Evolutionary conservation across 2,888 invertebrate genomes (phyloP), one percentile per base, ranked within the genome.

Genomic region (Scelioninae gen. 1): DNA sequence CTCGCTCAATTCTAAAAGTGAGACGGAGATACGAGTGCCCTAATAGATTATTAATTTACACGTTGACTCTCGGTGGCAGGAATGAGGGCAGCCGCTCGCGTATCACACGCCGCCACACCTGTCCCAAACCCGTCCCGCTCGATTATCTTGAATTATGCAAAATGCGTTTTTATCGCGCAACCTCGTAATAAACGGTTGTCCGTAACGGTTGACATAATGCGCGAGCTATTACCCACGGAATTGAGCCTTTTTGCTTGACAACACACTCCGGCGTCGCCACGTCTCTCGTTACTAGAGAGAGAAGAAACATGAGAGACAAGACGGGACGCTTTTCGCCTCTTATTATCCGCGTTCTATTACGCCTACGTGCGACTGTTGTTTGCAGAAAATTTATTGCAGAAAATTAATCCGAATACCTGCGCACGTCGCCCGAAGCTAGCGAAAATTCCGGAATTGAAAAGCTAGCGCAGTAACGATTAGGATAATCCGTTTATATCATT

Each of bases 101-200:
- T 72, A 80, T 68, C 79, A 76, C 58, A 60, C 78, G 80, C 74
- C 79, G 62, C 84, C 87, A 88, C 91, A 91, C 91, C 91, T 91
- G 91, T 89, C 89, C 88, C 88, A 90, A 90, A 89, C 90, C 86
- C 86, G 90, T 90, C 88, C 82, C 86, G 84, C 87, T 90, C 86
- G 89, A 91, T 91, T 90, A 90, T 90, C 88, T 90, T 89, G 87
- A 88, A 91, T 92, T 91, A 91, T 92, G 92, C 90, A 92, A 91
- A 92, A 88, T 88, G 88, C 79, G 83, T 87, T 88, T 88, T 88
- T 88, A 87, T 89, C 87, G 86, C 84, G 78, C 80, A 84, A 71
- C 75, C 80, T 84, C 78, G 84, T 92, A 92, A 92, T 92, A 90
- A 91, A 91, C 88, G 91, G 91, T 89, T 92, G 91, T 90, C 90